Evolutionary conservation across 2,888 invertebrate genomes (phyloP), one percentile per base, ranked within the genome.

Genomic region (Melanchra persicariae): DNA sequence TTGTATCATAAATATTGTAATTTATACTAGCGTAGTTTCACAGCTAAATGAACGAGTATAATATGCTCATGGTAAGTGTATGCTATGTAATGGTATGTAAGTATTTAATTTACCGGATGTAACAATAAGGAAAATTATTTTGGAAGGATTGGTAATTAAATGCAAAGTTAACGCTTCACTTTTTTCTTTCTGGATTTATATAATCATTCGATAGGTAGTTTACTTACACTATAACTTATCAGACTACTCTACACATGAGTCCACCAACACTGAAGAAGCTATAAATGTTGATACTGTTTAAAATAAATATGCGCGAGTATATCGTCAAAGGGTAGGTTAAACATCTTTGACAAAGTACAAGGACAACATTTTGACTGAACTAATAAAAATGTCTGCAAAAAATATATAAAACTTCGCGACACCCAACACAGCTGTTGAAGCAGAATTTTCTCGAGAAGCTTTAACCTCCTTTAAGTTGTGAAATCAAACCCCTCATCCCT

Each of bases 11-110:
- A 40, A 69, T 69, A 72, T 79, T 74, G 57, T 79, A 47, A 72
- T 82, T 79, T 79, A 40, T 77, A 64, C 65, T 77, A 77, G 67
- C 43, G 66, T 84, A 84, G 83, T 75, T 76, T 77, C 49, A 70
- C 81, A 85, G 79, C 51, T 58, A 60, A 69, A 49, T 60, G 77
- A 70, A 79, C 81, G 79, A 30, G 61, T 57, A 40, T 24, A 34
- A 45, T 67, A 66, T 54, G 15, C 26, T 59, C 37, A 58, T 66
- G 79, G 85, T 82, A 80, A 83, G 77, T 83, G 67, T 45, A 60
- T 55, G 73, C 72, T 82, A n/a, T n/a, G n/a, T n/a, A 73, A 70
- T 76, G 68, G 61, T 62, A 40, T 66, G 55, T 76, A 65, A 62
- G 37, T 74, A 69, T 73, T 74, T 60, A 55, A 70, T 55, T 57